Conservation (phyloP, 2,113 vertebrate genomes). For the Phrynosoma platyrhinos region DNA sequence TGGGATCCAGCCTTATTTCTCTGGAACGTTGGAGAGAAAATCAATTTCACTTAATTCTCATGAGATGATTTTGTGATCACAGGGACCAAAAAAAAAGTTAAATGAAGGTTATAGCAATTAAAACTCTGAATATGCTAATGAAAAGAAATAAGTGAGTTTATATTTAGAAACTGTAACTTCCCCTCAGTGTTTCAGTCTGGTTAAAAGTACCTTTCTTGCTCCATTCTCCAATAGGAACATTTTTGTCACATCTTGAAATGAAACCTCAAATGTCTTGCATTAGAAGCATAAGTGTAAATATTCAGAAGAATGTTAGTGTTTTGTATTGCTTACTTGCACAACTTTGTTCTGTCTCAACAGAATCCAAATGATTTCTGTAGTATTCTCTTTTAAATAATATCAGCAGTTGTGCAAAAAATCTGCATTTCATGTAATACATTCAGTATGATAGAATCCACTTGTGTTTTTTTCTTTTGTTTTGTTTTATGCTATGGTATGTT, state of each 20-base stretch:
- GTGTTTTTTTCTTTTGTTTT: too few species aligned
- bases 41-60: background rate
- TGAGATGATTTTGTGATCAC: background rate
- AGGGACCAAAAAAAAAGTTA: background rate
- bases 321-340: background rate
- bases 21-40: background rate
- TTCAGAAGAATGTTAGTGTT: background rate
- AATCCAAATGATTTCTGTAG: too few species aligned
- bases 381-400: background rate
- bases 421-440: background rate
- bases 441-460: background rate
- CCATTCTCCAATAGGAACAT: background rate
- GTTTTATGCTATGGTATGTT: too few species aligned
- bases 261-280: background rate
- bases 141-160: background rate
- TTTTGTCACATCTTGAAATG: background rate
- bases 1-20: background rate
- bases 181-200: background rate
- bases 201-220: background rate
- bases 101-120: constrained; percentile 16
- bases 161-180: background rate
- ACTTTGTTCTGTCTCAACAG: background rate
- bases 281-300: background rate
- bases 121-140: background rate
- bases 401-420: background rate